Percentiles rank a stretch among this genome's conserved stretches.
Evolutionary conservation across 2,113 vertebrate species (phyloP).

Genomic region (Catharus fuscescens): DNA sequence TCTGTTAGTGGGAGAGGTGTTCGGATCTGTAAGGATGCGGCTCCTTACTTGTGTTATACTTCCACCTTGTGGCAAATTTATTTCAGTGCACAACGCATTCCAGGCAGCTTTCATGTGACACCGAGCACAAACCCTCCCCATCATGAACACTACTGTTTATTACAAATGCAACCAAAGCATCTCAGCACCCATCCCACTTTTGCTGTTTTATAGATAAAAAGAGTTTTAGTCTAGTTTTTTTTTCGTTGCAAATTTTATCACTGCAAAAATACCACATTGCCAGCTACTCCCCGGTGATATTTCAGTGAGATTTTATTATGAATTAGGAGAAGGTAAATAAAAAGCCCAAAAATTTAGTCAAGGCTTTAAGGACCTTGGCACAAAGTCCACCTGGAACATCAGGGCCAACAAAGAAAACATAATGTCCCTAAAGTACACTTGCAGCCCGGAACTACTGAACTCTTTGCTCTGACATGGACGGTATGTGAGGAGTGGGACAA

Average conservation of each 20-base stretch:
- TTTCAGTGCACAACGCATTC: rapidly evolving
- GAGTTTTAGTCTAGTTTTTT: background rate
- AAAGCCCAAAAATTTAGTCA: background rate
- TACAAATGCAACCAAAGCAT: background rate
- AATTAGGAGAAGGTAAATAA: background rate
- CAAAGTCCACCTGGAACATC: background rate
- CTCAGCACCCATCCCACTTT: background rate
- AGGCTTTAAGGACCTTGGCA: background rate
- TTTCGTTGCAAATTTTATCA: background rate
- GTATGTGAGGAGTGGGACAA: background rate
- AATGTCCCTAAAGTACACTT: background rate
- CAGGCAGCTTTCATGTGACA: rapidly evolving
- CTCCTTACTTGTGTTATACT: background rate
- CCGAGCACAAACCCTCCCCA: rapidly evolving
- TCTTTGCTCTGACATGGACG: background rate
- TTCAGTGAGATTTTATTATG: background rate
- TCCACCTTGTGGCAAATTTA: constrained; percentile 38
- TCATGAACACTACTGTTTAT: rapidly evolving
- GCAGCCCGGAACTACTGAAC: background rate
- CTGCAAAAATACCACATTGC: background rate
- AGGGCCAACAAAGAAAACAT: too few relatives aligned
- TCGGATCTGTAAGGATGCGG: rapidly evolving
- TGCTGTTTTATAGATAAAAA: background rate
- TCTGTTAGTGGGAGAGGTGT: background rate
- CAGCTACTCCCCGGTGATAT: background rate